These are phyloP conservation scores for Theodoxus fluviatilis DNA, from an alignment of 2,888 invertebrate species.

Conservation along the genomic window DNA sequence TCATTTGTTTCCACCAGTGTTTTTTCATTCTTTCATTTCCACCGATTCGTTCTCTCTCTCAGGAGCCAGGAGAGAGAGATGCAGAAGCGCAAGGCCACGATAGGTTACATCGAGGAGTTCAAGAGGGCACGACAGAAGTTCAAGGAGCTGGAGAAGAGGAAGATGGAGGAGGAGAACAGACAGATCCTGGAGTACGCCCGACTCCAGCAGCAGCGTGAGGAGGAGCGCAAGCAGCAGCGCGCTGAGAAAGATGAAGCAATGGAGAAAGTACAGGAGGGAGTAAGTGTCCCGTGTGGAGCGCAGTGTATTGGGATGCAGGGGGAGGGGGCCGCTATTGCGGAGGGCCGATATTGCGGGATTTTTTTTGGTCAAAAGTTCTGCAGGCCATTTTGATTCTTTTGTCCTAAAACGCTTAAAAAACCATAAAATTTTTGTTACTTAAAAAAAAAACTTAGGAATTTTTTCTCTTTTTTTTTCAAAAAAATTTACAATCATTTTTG, in stretches of 20 bases:
- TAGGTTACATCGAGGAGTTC: slow-evolving; percentile 63
- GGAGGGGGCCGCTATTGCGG: no score
- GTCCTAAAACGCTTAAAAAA: no score
- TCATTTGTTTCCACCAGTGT: neutral
- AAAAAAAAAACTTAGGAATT: no score
- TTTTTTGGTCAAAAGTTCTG: no score
- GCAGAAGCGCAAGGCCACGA: slow-evolving; percentile 57
- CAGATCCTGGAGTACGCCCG: slow-evolving; percentile 57
- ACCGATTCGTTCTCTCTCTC: no score
- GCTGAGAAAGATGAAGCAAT: slow-evolving; percentile 55
- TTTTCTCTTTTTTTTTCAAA: no score
- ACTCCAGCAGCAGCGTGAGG: slow-evolving; percentile 57
- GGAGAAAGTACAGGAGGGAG: slow-evolving; percentile 53
- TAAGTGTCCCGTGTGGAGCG: no score
- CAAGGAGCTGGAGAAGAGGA: slow-evolving; percentile 56
- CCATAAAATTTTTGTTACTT: no score
- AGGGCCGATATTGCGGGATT: no score
- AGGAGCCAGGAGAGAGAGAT: slow-evolving; percentile 55
- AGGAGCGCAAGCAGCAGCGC: slow-evolving; percentile 52
- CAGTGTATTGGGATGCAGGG: no score
- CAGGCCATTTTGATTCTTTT: no score
- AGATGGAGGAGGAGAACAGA: slow-evolving; percentile 63
- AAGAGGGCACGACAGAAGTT: slow-evolving; percentile 57
- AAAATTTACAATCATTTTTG: no score
- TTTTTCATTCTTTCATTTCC: neutral